Percentiles rank a stretch among this genome's conserved stretches.
Conservation (phyloP, 2,113 vertebrate genomes). For the Muntiacus muntjak region DNA sequence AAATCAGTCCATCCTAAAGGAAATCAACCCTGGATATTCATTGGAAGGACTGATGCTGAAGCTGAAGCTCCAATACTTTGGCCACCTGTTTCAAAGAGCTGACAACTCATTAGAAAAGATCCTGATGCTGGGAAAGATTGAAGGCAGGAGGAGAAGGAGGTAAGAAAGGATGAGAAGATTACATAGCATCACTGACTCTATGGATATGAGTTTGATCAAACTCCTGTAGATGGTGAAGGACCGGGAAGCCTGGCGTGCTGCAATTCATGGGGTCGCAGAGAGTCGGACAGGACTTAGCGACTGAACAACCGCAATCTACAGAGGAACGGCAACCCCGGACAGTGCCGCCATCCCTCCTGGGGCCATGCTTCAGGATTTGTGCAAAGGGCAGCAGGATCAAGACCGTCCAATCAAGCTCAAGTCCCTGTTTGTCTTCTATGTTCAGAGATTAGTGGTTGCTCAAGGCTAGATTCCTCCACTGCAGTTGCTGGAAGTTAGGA, state of each 20-base stretch:
- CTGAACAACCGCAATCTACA: neutral
- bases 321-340: fast-evolving
- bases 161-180: neutral
- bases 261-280: neutral
- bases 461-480: neutral
- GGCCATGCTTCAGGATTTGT: neutral
- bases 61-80: neutral
- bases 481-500: neutral
- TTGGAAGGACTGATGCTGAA: neutral
- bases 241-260: neutral
- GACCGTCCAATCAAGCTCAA: neutral
- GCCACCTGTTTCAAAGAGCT: neutral
- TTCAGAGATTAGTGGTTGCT: neutral
- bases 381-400: neutral
- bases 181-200: neutral
- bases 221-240: neutral
- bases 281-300: neutral
- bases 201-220: neutral
- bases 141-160: neutral
- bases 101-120: neutral
- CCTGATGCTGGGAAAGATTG: neutral
- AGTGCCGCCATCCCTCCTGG: neutral
- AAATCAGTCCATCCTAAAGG: neutral
- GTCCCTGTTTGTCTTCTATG: neutral
- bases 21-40: neutral